phyloP scores from a whole-genome alignment of 2,888 invertebrate genomes.

The Pterobdella sp. region DNA sequence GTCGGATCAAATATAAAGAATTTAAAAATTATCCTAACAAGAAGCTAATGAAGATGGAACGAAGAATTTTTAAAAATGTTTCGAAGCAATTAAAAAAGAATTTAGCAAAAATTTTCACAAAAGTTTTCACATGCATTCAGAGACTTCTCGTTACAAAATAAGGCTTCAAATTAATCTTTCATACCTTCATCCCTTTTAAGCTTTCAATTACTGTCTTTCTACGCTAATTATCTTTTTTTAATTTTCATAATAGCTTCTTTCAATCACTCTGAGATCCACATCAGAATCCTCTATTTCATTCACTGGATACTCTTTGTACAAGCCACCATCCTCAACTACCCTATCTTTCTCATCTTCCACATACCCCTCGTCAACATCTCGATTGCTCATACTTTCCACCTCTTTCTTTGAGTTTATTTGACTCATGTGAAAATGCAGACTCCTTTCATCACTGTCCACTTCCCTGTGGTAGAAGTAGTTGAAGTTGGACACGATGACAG shows the following conservation, averaged over 20 bases:
- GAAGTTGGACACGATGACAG: conserved; percentile 99
- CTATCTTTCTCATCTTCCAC: not conserved
- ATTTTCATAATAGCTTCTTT: not conserved
- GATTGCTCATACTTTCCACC: not conserved
- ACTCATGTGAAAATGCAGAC: conserved; percentile 1
- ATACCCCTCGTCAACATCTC: not conserved
- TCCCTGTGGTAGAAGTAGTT: conserved; percentile 99
- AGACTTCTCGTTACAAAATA: not conserved
- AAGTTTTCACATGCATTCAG: not conserved
- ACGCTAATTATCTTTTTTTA: not conserved
- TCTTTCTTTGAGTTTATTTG: not conserved
- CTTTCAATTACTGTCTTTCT: not conserved
- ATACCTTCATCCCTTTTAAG: not conserved
- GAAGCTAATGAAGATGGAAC: no score
- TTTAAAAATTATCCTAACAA: no score
- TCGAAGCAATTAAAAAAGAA: not conserved
- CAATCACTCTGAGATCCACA: not conserved
- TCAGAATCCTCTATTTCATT: conserved; percentile 5
- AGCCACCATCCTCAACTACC: not conserved
- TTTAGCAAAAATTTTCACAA: not conserved
- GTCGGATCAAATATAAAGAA: no score
- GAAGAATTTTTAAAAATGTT: not conserved
- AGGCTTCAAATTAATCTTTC: not conserved
- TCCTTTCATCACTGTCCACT: conserved; percentile 87
- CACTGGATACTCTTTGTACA: not conserved